These are phyloP conservation scores for Sarcophaga subvicina DNA, from an alignment of 2,888 invertebrate genomes.

Conservation along the genomic window DNA sequence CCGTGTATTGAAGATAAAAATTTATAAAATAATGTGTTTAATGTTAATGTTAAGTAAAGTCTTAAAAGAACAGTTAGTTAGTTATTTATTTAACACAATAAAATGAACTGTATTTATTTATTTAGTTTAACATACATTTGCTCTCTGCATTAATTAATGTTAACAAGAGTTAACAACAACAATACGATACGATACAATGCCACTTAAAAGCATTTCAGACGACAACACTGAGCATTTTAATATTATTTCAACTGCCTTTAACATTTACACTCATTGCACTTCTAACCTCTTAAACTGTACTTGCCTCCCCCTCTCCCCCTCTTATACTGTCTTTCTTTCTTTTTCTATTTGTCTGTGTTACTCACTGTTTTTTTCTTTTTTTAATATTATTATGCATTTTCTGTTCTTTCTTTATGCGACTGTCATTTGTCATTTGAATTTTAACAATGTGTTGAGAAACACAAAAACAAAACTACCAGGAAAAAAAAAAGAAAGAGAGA, in stretches of 20 bases:
- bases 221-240: not conserved
- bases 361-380: not conserved
- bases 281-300: not conserved
- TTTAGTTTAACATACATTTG: slow-evolving; percentile 16
- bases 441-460: slow-evolving; percentile 39
- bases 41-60: too few relatives aligned
- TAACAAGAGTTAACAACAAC: slow-evolving; percentile 36
- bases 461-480: slow-evolving; percentile 27
- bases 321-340: too few relatives aligned
- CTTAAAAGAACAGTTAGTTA: too few relatives aligned
- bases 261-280: too few relatives aligned
- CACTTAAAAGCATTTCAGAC: slow-evolving; percentile 2
- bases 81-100: too few relatives aligned
- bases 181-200: slow-evolving; percentile 20
- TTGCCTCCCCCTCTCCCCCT: not conserved
- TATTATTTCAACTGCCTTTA: too few relatives aligned
- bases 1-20: too few relatives aligned
- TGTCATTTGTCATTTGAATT: slow-evolving; percentile 60
- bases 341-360: not conserved
- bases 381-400: not conserved
- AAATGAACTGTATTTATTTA: not conserved
- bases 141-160: slow-evolving; percentile 52
- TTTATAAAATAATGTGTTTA: too few relatives aligned
- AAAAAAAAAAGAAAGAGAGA: not conserved
- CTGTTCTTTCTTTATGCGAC: slow-evolving; percentile 14